A percentile compares a stretch with the other conserved stretches of the same genome.
These are phyloP conservation scores for Cairina moschata DNA, from an alignment of 2,113 vertebrate genomes.

Conservation along the genomic window DNA sequence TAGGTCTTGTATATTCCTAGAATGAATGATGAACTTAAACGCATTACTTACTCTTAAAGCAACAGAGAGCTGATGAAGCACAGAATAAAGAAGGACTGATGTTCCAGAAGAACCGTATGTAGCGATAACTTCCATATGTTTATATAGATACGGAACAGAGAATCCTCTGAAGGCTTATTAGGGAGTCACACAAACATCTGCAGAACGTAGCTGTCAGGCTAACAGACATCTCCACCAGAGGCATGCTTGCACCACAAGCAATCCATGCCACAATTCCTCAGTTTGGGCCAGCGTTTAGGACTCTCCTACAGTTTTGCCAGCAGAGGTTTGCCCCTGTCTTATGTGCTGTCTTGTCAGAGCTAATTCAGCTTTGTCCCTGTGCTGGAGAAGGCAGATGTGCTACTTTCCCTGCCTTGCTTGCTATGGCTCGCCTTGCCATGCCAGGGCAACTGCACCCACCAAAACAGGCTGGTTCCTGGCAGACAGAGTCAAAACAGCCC, in stretches of 20 bases:
- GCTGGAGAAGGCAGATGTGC: accelerated
- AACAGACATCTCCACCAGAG: neutral
- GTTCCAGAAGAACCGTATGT: neutral
- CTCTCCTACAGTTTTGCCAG: neutral
- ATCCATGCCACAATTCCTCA: neutral
- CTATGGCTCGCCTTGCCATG: accelerated
- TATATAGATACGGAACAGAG: neutral
- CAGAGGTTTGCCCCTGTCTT: accelerated
- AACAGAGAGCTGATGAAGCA: neutral
- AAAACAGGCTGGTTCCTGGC: neutral
- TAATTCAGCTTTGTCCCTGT: accelerated
- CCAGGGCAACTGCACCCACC: accelerated
- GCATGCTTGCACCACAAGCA: neutral
- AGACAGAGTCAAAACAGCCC: accelerated
- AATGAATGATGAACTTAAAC: neutral
- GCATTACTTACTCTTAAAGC: neutral
- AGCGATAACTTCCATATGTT: neutral
- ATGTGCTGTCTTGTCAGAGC: neutral
- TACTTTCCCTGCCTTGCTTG: neutral
- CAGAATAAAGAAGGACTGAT: neutral
- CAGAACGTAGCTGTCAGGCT: neutral
- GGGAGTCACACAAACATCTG: neutral
- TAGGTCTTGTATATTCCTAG: neutral
- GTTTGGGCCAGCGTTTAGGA: neutral
- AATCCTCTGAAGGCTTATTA: neutral